Conservation (phyloP, 2,797 vertebrate genomes). For the Silurus lanzhouensis region DNA sequence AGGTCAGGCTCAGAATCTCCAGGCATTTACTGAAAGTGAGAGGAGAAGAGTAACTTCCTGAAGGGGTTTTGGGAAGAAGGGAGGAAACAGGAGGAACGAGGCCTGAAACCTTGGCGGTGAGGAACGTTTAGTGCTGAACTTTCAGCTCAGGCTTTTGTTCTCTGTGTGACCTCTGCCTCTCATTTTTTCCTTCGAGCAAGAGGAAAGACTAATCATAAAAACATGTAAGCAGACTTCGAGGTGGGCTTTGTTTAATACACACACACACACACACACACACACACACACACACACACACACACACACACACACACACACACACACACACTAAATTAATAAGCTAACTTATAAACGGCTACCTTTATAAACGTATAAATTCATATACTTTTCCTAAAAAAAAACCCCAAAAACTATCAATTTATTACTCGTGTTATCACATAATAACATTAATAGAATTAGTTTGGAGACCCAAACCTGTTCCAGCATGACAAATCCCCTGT, state of each 20-base stretch:
- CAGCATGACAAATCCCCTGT: too few relatives aligned
- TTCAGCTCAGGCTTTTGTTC: constrained; percentile 31
- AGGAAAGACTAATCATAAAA: background rate
- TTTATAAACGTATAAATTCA: too few relatives aligned
- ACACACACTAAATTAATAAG: too few relatives aligned
- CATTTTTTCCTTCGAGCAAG: background rate
- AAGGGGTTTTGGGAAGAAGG: background rate
- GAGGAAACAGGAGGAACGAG: constrained; percentile 17
- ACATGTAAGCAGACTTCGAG: background rate
- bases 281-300: too few relatives aligned
- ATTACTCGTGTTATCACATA: too few relatives aligned
- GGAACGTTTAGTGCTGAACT: background rate
- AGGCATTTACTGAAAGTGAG: constrained; percentile 21
- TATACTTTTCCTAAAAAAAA: too few relatives aligned
- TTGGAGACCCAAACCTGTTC: too few relatives aligned
- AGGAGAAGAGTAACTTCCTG: background rate
- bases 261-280: too few relatives aligned
- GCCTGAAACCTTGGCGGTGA: background rate
- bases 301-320: too few relatives aligned
- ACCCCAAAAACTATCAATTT: too few relatives aligned
- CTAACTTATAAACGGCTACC: too few relatives aligned
- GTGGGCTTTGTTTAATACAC: background rate
- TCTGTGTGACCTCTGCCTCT: constrained; percentile 4
- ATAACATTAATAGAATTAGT: too few relatives aligned
- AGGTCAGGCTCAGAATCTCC: background rate